Base-by-base conservation (phyloP, 2,797 vertebrate genomes). In the Eleutherodactylus coqui region DNA sequence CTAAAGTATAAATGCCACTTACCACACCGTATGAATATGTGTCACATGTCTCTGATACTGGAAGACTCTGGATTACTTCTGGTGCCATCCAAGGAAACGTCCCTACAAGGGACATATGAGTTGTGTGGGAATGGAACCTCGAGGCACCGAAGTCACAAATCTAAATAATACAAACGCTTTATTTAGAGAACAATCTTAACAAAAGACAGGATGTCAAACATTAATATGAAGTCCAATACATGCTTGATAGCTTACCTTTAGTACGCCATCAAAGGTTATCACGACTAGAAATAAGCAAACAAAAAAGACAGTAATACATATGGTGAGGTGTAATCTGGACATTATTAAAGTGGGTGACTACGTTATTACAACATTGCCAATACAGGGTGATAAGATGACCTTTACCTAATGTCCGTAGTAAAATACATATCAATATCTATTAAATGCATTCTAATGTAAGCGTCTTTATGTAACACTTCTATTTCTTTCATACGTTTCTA, bases 11-110 rank as follows among this genome's bases (percentile, higher is more conserved):
- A n/a, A 89, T 51, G 87, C 21, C 86, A 96, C 97, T 96, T 92
- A 99, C 98, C 96, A 99, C 98, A 69, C 97, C 97, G 0, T 97
- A 99, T 0, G 98, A 99, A 92, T 98, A 99, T 0, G 97, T 96
- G 92, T 99, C 98, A 91, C 98, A 99, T 0, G 97, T 99, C 94
- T 99, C 98, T 85, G 97, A 98, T 89, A 99, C 97, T 2, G 97
- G 98, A 83, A 99, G 94, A 86, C 98, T 99, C 58, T 99, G 98
- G 90, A 99, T 99, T 89, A 99, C 97, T 93, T 99, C 98, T 1
- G 98, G 98, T 69, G 98, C 98, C 98, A 99, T 99, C 98, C 98
- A 99, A 0, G 98, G 97, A 92, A 99, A 99, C 19, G 98, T 99
- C 70, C 98, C 98, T 90, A 99, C 98, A 90, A 99, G 90, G 13